Percentiles rank a stretch among this genome's conserved stretches.
Evolutionary conservation across 2,888 invertebrate species (phyloP).

Genomic region (Parnassius mnemosyne): DNA sequence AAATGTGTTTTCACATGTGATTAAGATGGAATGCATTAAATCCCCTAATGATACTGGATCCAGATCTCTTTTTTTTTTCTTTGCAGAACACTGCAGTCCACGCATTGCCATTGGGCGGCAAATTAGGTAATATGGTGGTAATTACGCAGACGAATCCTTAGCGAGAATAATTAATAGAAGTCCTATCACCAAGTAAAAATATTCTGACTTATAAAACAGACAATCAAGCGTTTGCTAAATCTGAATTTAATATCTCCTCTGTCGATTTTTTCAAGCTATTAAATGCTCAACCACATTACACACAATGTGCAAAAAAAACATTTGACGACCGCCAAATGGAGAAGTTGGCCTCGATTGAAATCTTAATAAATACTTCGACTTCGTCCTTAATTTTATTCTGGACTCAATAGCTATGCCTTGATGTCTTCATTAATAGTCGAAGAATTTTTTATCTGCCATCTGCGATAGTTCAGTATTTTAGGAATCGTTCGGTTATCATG

Average conservation of each 20-base stretch:
- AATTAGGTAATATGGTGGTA: too few species aligned
- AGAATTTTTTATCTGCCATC: slow-evolving; percentile 20
- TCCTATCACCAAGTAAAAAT: too few species aligned
- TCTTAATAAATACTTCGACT: slow-evolving; percentile 46
- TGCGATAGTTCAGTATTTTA: slow-evolving; percentile 7
- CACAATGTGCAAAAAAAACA: slow-evolving; percentile 35
- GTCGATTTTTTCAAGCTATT: slow-evolving; percentile 21
- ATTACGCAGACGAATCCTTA: too few species aligned
- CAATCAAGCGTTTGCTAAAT: slow-evolving; percentile 15
- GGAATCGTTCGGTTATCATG: not conserved
- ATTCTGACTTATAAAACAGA: slow-evolving; percentile 7
- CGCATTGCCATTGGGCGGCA: too few species aligned
- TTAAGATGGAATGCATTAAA: too few species aligned
- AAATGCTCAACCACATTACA: slow-evolving; percentile 17
- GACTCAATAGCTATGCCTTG: slow-evolving; percentile 34
- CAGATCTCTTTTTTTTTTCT: too few species aligned
- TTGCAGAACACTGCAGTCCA: too few species aligned
- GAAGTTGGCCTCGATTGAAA: slow-evolving; percentile 34
- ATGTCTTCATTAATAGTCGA: slow-evolving; percentile 60
- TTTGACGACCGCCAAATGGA: slow-evolving; percentile 34
- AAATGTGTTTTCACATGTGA: too few species aligned
- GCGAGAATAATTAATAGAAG: too few species aligned
- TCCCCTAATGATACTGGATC: too few species aligned
- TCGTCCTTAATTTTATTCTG: slow-evolving; percentile 48
- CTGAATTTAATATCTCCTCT: slow-evolving; percentile 23